Conservation (phyloP, 2,113 vertebrate species). For the Dascyllus trimaculatus region DNA sequence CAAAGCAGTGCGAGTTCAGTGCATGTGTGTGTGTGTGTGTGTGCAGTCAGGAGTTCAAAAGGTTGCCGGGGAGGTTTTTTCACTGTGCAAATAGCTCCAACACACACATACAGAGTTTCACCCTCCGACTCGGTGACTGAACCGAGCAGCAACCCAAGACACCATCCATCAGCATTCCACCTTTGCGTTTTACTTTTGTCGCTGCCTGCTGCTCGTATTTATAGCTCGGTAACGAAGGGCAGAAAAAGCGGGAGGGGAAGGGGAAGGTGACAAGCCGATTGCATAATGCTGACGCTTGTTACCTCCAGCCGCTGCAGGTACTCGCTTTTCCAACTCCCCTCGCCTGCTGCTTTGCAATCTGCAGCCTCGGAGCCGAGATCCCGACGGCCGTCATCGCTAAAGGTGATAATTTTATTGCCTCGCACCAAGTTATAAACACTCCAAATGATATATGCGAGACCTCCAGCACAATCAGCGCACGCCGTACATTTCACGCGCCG, state of each 20-base stretch:
- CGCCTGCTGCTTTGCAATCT: constrained; percentile 41
- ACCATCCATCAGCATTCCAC: constrained; percentile 49
- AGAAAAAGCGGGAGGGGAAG: constrained; percentile 6
- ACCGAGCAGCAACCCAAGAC: constrained; percentile 51
- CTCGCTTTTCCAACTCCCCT: constrained; percentile 31
- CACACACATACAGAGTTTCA: constrained; percentile 15
- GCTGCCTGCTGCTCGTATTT: constrained; percentile 71
- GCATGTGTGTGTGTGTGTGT: neutral
- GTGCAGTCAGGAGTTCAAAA: constrained; percentile 37
- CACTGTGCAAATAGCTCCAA: constrained; percentile 1
- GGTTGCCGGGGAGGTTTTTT: constrained; percentile 5
- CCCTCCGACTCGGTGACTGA: constrained; percentile 15
- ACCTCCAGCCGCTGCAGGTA: constrained; percentile 50
- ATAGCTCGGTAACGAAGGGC: constrained; percentile 57
- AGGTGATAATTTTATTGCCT: constrained; percentile 70
- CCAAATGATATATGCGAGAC: constrained; percentile 42
- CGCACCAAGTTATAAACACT: constrained; percentile 54
- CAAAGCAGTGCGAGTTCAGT: neutral
- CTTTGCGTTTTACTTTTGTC: constrained; percentile 48
- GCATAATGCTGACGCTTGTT: constrained; percentile 69
- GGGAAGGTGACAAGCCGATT: constrained; percentile 46
- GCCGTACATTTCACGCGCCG: constrained; percentile 14
- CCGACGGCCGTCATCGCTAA: constrained; percentile 29
- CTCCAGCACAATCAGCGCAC: constrained; percentile 34
- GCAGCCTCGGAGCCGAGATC: constrained; percentile 35